Percentiles rank a stretch among this genome's conserved stretches.
Conservation (phyloP, 2,888 invertebrate genomes). For the Volucella zonaria region DNA sequence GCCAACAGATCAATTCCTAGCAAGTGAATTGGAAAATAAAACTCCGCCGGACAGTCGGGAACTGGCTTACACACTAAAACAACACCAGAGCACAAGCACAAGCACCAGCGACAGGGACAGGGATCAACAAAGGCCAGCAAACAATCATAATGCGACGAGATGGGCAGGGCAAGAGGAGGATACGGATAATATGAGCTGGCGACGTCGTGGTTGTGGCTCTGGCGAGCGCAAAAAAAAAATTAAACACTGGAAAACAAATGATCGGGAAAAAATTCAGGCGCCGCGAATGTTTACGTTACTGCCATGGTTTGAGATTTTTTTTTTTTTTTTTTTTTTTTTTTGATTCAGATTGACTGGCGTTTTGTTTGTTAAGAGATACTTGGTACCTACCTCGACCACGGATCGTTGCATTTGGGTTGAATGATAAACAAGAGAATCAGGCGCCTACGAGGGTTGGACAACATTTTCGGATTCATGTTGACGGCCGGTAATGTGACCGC, state of each 20-base stretch:
- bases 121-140: constrained; percentile 57
- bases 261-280: constrained; percentile 65
- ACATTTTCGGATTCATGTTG: constrained; percentile 34
- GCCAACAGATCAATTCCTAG: constrained; percentile 19
- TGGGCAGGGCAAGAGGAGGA: constrained; percentile 25
- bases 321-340: constrained; percentile 23
- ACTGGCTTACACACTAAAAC: constrained; percentile 25
- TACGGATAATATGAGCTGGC: constrained; percentile 60
- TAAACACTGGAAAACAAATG: constrained; percentile 49
- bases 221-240: constrained; percentile 55
- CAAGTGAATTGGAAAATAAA: constrained; percentile 69
- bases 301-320: constrained; percentile 32
- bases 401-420: background rate
- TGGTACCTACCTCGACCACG: background rate
- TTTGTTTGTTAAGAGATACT: constrained; percentile 28
- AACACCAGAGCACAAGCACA: too few relatives aligned
- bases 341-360: constrained; percentile 34
- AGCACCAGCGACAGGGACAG: background rate
- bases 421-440: constrained; percentile 30
- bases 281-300: constrained; percentile 63
- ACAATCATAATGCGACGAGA: constrained; percentile 54
- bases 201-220: constrained; percentile 58
- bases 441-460: constrained; percentile 39
- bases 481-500: background rate
- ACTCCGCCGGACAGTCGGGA: constrained; percentile 23